A percentile compares a stretch with the other conserved stretches of the same genome.
These are phyloP conservation scores for Herpailurus yagouaroundi DNA, from an alignment of 2,113 vertebrate genomes.

Conservation along the genomic window DNA sequence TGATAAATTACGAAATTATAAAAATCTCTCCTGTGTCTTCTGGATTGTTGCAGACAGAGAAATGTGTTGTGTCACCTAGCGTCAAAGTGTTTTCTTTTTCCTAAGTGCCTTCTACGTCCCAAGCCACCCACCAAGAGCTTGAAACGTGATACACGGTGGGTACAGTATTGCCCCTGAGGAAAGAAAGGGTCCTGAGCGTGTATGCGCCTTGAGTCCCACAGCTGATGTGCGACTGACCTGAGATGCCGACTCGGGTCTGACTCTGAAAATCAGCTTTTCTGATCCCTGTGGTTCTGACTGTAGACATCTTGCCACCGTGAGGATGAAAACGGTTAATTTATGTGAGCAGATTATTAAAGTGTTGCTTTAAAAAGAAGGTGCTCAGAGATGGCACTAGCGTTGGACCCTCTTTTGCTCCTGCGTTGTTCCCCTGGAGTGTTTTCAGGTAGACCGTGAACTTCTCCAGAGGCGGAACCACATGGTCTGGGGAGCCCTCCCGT, in stretches of 20 bases:
- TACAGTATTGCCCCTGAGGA: background rate
- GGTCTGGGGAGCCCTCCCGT: accelerated
- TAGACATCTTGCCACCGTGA: background rate
- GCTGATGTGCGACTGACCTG: background rate
- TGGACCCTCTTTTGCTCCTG: accelerated
- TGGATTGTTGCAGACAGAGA: background rate
- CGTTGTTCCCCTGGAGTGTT: background rate
- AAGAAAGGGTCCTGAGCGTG: background rate
- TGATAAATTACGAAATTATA: background rate
- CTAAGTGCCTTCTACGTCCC: background rate
- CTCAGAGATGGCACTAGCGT: background rate
- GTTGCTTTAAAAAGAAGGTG: background rate
- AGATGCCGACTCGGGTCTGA: background rate
- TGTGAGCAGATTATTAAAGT: background rate
- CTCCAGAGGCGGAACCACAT: background rate
- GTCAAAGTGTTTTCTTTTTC: background rate
- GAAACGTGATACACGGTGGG: background rate
- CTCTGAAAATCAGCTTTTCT: background rate
- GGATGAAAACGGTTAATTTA: background rate
- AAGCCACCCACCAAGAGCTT: background rate
- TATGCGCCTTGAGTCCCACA: background rate
- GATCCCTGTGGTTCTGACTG: background rate
- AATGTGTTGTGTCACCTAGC: background rate
- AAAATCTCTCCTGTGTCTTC: background rate
- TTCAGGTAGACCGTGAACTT: background rate